Conservation (phyloP, 64 coral and sea anemone species). For the Stichodactyla mertensii region DNA sequence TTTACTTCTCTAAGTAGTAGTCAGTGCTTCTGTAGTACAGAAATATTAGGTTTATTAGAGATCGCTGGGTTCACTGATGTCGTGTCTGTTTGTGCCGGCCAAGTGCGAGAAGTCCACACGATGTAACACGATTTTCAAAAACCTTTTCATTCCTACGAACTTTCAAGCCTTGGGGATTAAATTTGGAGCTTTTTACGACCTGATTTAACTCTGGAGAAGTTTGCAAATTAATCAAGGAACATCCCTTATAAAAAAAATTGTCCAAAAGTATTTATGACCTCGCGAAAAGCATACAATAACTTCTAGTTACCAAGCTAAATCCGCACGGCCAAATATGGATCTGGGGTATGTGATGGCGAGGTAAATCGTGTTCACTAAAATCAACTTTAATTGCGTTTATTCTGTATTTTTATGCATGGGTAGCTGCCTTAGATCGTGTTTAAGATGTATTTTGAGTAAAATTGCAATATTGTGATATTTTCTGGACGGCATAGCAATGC, state of each 20-base stretch:
- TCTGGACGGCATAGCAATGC: background rate
- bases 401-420: no score
- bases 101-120: background rate
- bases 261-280: slow-evolving; percentile 10
- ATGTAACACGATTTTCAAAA: background rate
- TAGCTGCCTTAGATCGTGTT: background rate
- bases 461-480: background rate
- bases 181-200: background rate
- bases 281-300: background rate
- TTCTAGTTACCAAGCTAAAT: slow-evolving; percentile 12
- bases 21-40: background rate
- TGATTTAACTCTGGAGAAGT: background rate
- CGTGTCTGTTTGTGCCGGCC: background rate
- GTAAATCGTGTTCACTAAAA: background rate
- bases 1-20: background rate
- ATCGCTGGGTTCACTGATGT: background rate
- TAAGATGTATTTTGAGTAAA: background rate
- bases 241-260: background rate
- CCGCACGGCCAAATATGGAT: slow-evolving; percentile 5
- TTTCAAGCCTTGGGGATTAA: background rate
- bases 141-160: background rate
- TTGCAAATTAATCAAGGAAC: background rate
- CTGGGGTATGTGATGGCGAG: background rate
- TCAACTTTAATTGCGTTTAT: background rate
- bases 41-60: background rate